Base-by-base conservation (phyloP, 2,113 vertebrate species). In the Ctenodactylus gundi region DNA sequence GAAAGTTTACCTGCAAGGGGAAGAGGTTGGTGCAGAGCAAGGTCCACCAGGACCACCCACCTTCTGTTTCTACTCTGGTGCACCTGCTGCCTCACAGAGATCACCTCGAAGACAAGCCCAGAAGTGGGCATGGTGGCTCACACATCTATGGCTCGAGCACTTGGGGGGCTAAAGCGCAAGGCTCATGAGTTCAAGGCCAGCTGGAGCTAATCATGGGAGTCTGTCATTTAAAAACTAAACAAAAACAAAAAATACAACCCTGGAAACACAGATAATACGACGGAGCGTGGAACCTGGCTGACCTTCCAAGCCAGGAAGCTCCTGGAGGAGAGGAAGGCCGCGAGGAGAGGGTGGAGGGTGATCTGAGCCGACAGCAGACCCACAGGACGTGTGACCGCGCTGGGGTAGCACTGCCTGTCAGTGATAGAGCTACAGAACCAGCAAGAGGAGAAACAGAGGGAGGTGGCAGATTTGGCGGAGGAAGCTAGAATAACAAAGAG, bases 301-400 rank as follows among this genome's bases (percentile, higher is more conserved):
- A 34, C 20, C 77, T 49, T 80, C 31, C 34, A 60, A 49, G 67
- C 67, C 49, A 36, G 55, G 49, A 31, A 41, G 55, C 25, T 51
- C 17, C 67, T 51, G 41, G 44, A 62, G 44, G 7, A 23, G 41
- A 73, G 27, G 67, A 6, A 7, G 8, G n/a, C n/a, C 25, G 20
- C 34, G 39, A 8, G 80, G 58, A 62, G 78, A 49, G 0, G 1
- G 21, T 46, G 31, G 77, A n/a, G n/a, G n/a, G n/a, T n/a, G 99
- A 99, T 65, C 97, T 99, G 73, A 99, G 99, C 97, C 99, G 99
- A 97, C 98, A 99, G 15, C 99, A 99, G 98, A 99, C 99, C 2
- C 98, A 98, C 0, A 99, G 99, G 96, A n/a, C n/a, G n/a, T n/a
- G n/a, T n/a, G 99, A 99, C 94, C 99, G 99, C 0, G n/a, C 93